Conservation (phyloP, 64 coral and sea anemone genomes). For the Montipora foliosa region DNA sequence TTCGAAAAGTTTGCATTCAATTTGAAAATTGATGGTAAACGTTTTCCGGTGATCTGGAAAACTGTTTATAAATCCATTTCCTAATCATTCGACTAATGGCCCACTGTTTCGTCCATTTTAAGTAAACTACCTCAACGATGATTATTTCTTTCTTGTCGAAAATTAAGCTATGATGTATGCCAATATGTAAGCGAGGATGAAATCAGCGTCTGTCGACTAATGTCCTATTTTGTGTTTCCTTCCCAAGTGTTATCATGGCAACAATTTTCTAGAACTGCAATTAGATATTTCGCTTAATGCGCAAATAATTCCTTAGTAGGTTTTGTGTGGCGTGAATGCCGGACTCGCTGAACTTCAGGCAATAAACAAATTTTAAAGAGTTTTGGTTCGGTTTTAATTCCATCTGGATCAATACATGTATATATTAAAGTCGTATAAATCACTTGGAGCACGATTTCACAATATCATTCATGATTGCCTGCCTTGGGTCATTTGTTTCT, state of each 20-base stretch:
- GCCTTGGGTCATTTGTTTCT: too few species aligned
- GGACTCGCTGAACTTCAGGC: background rate
- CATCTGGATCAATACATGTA: background rate
- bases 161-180: background rate
- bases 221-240: background rate
- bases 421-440: background rate
- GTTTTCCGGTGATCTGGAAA: background rate
- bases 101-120: background rate
- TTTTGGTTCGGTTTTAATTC: background rate
- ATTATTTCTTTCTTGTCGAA: background rate
- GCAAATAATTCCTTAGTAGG: background rate
- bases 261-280: background rate
- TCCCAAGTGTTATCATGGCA: background rate
- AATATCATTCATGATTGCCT: too few species aligned
- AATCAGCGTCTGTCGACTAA: background rate
- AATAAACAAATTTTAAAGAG: background rate
- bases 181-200: background rate
- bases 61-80: slow-evolving; percentile 16
- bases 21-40: background rate
- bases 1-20: background rate
- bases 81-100: background rate
- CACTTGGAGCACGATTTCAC: background rate
- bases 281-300: background rate
- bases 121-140: background rate
- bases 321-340: background rate